These are phyloP conservation scores for Caenorhabditis inopinata DNA, from an alignment of 1,140 invertebrate species.

Conservation along the genomic window DNA sequence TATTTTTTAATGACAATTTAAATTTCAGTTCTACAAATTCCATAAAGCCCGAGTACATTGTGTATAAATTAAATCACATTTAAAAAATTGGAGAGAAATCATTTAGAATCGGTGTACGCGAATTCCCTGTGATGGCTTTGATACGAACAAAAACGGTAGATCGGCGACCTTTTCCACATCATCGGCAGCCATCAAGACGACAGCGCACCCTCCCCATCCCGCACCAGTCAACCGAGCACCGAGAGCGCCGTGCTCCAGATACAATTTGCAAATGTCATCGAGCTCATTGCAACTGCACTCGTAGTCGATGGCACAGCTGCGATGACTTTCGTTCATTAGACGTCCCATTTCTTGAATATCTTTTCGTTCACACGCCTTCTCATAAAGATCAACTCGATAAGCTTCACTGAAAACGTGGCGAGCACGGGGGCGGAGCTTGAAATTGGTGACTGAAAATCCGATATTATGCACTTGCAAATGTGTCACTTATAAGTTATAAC, in stretches of 20 bases:
- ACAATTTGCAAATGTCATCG: conserved; percentile 79
- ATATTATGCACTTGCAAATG: no score
- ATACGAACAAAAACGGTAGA: conserved; percentile 28
- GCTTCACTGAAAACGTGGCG: conserved; percentile 82
- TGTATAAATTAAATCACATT: background rate
- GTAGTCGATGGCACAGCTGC: conserved; percentile 78
- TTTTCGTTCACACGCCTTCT: conserved; percentile 71
- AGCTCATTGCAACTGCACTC: conserved; percentile 89
- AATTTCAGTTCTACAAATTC: no score
- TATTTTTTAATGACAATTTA: no score
- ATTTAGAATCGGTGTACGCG: conserved; percentile 45
- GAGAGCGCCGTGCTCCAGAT: conserved; percentile 74
- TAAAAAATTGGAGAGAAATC: background rate
- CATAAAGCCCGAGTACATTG: no score
- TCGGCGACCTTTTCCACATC: conserved; percentile 71
- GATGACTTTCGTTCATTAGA: conserved; percentile 86
- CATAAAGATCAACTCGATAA: conserved; percentile 77
- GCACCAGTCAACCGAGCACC: conserved; percentile 86
- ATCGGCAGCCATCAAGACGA: conserved; percentile 74
- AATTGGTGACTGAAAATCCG: conserved; percentile 68
- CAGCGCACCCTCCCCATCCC: conserved; percentile 92
- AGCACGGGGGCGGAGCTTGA: conserved; percentile 81
- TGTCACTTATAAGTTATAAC: no score
- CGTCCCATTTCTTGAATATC: conserved; percentile 74
- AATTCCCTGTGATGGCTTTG: conserved; percentile 52